Conservation (phyloP, 2,888 invertebrate species). For the Agrilus cyanescens region DNA sequence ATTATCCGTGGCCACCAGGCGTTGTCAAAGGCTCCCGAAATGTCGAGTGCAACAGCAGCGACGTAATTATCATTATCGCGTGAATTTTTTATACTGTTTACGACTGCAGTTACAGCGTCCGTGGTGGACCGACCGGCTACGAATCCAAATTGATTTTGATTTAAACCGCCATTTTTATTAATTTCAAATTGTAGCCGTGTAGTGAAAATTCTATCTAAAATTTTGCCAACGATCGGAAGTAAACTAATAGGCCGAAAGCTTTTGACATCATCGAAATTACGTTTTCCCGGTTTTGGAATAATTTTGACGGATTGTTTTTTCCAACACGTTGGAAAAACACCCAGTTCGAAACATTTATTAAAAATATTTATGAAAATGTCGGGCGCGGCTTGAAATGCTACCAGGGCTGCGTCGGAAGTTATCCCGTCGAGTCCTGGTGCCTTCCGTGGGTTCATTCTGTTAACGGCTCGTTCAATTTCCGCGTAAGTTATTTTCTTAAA, state of each 20-base stretch:
- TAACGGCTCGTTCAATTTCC: conserved; percentile 4
- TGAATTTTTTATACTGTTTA: not conserved
- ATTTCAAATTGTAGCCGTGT: no score
- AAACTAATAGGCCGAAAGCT: conserved; percentile 7
- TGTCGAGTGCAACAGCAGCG: conserved; percentile 11
- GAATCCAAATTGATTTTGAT: no score
- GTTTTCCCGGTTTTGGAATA: conserved; percentile 4
- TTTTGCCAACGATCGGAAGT: conserved; percentile 7
- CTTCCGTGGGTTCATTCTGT: conserved; percentile 2
- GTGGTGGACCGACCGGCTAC: no score
- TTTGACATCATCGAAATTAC: not conserved
- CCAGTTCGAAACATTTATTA: conserved; percentile 3
- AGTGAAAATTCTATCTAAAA: no score
- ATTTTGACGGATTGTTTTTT: conserved; percentile 2
- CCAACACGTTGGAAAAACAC: conserved; percentile 6
- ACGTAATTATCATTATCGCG: conserved; percentile 6
- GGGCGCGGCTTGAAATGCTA: not conserved
- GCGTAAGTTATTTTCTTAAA: not conserved
- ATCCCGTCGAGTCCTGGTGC: conserved; percentile 6
- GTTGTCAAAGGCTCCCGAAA: conserved; percentile 20
- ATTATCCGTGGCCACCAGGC: conserved; percentile 22
- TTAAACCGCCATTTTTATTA: no score
- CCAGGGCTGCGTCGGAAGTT: conserved; percentile 4
- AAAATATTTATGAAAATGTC: not conserved
- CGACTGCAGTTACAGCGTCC: conserved; percentile 5